Percentiles rank a stretch among this genome's conserved stretches.
Evolutionary conservation across 2,113 vertebrate genomes (phyloP).

Genomic region (Mus musculus): DNA sequence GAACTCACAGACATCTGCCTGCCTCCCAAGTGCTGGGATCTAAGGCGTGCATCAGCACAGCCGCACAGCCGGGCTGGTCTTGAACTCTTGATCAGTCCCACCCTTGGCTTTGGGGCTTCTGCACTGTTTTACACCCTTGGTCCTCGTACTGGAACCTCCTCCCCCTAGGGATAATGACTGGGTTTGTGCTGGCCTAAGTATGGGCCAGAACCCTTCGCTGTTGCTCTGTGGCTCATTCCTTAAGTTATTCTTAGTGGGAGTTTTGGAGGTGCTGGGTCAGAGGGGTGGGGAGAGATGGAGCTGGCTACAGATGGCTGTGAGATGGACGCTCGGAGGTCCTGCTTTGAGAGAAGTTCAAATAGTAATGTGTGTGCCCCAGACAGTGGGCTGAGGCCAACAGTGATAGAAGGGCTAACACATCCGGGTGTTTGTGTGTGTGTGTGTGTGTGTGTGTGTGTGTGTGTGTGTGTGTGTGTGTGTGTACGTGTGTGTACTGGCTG

Average conservation of each 20-base stretch:
- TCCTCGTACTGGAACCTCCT: not conserved
- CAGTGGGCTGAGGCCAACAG: not conserved
- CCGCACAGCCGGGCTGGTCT: not conserved
- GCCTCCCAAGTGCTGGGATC: not conserved
- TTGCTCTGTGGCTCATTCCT: not conserved
- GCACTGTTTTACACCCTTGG: too few species aligned
- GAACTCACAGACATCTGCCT: not conserved
- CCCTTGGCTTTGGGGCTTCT: not conserved
- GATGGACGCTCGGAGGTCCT: not conserved
- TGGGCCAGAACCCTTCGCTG: not conserved
- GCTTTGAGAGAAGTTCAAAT: not conserved
- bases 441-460: too few species aligned
- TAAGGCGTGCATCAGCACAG: not conserved
- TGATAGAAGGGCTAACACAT: not conserved
- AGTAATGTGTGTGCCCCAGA: not conserved
- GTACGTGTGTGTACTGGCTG: not conserved
- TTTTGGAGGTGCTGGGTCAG: not conserved
- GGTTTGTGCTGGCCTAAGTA: not conserved
- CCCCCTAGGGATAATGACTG: not conserved
- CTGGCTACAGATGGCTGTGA: not conserved
- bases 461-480: too few species aligned
- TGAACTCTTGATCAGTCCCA: not conserved
- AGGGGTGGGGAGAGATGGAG: not conserved
- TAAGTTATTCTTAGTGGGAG: not conserved
- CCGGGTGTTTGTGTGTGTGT: too few species aligned